Evolutionary conservation across 2,797 vertebrate genomes (phyloP).

Genomic region (Sphenopsis melanotis): DNA sequence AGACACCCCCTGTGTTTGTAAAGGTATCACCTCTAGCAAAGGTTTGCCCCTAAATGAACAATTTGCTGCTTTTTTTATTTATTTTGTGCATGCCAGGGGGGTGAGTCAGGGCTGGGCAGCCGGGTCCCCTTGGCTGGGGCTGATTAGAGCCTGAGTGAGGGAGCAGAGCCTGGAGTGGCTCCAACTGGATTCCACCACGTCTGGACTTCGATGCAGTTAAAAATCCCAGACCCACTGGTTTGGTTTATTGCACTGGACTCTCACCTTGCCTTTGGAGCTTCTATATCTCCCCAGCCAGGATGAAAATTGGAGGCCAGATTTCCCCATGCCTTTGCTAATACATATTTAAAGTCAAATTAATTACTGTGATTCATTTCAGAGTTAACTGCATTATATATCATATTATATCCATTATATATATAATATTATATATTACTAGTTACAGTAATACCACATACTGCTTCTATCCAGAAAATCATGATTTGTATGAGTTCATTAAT

Average conservation of each 20-base stretch:
- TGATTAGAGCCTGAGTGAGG: slow-evolving; percentile 34
- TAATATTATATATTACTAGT: neutral
- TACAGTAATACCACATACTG: neutral
- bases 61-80: slow-evolving; percentile 30
- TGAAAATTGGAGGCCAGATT: neutral
- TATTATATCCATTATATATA: neutral
- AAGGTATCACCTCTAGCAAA: neutral
- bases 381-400: neutral
- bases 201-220: neutral
- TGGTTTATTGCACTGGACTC: slow-evolving; percentile 10
- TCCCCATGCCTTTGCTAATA: neutral
- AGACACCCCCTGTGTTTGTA: neutral
- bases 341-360: neutral
- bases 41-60: slow-evolving; percentile 11
- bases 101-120: slow-evolving; percentile 38
- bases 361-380: neutral
- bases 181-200: slow-evolving; percentile 40
- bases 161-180: slow-evolving; percentile 30
- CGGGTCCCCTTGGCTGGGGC: neutral
- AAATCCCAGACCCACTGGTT: neutral
- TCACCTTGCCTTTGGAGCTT: slow-evolving; percentile 7
- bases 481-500: neutral
- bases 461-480: neutral
- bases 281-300: neutral
- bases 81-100: neutral